phyloP scores from a whole-genome alignment of 30 jellyfish, hydroid and myxozoan genomes.

The Turritopsis rubra region DNA sequence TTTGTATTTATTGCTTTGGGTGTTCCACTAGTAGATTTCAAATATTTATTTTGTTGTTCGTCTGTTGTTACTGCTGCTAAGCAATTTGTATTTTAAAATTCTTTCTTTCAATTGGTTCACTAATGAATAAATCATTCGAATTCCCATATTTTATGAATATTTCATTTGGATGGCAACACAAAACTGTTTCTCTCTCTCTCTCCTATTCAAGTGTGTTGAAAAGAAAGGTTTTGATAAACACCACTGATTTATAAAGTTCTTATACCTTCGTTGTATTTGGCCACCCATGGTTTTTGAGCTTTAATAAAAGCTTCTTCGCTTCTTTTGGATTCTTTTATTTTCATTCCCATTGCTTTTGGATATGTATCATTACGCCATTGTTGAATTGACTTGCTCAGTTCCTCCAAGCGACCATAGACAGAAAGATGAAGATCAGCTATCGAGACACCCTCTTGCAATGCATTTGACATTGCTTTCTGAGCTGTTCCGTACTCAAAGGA shows the following conservation, averaged over 20 bases:
- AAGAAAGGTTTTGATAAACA: background rate
- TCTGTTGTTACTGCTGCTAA: background rate
- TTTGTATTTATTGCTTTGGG: background rate
- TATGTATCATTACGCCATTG: constrained; percentile 54
- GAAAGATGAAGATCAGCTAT: constrained; percentile 60
- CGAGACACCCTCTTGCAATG: constrained; percentile 55
- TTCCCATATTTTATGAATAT: background rate
- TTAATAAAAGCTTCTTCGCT: constrained; percentile 76
- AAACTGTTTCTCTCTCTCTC: no score
- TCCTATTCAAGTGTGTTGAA: no score
- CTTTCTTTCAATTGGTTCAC: background rate
- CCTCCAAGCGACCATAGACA: constrained; percentile 41
- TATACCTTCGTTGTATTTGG: constrained; percentile 60
- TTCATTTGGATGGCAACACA: no score
- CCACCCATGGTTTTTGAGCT: constrained; percentile 90
- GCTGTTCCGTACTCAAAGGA: constrained; percentile 67
- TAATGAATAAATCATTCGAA: background rate
- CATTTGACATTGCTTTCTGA: constrained; percentile 36
- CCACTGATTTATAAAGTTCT: background rate
- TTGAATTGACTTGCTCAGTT: constrained; percentile 29
- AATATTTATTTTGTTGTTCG: background rate
- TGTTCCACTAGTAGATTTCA: background rate
- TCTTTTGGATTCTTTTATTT: constrained; percentile 66
- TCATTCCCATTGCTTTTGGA: constrained; percentile 44
- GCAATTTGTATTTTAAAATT: background rate